Conservation (phyloP, 2,888 invertebrate species). For the Zaprionus bogoriensis region DNA sequence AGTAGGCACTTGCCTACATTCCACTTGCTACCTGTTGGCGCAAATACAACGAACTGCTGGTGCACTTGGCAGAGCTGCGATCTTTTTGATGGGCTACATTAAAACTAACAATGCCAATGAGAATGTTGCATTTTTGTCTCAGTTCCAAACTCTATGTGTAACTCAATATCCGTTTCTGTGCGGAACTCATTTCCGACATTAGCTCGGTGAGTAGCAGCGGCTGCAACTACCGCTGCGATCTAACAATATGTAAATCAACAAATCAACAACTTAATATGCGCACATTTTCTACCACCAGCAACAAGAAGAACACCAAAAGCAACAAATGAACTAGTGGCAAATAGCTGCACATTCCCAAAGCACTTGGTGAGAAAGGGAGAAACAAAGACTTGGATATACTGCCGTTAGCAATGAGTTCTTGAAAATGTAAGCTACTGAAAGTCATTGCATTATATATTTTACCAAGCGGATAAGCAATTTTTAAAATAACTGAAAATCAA, state of each 20-base stretch:
- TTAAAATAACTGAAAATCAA: no score
- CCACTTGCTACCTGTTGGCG: constrained; percentile 20
- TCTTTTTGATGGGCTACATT: constrained; percentile 35
- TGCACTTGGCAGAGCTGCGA: constrained; percentile 4
- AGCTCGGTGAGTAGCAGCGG: background rate
- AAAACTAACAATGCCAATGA: constrained; percentile 48
- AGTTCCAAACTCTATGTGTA: constrained; percentile 5
- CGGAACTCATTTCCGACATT: constrained; percentile 29
- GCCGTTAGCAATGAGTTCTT: no score
- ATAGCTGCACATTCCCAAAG: background rate
- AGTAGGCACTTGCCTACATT: background rate
- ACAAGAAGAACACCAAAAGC: constrained; percentile 7
- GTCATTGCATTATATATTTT: no score
- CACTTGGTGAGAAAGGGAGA: background rate
- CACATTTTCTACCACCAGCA: constrained; percentile 48
- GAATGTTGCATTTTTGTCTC: constrained; percentile 13
- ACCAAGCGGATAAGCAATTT: no score
- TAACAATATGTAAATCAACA: constrained; percentile 59
- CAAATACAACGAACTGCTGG: background rate
- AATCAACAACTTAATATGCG: constrained; percentile 72
- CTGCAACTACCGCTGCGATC: background rate
- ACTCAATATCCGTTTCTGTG: background rate
- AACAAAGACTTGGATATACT: no score
- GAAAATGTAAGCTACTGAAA: no score
- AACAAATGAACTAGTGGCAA: constrained; percentile 2